These are phyloP conservation scores for Garra rufa DNA, from an alignment of 2,113 vertebrate genomes.

Conservation along the genomic window DNA sequence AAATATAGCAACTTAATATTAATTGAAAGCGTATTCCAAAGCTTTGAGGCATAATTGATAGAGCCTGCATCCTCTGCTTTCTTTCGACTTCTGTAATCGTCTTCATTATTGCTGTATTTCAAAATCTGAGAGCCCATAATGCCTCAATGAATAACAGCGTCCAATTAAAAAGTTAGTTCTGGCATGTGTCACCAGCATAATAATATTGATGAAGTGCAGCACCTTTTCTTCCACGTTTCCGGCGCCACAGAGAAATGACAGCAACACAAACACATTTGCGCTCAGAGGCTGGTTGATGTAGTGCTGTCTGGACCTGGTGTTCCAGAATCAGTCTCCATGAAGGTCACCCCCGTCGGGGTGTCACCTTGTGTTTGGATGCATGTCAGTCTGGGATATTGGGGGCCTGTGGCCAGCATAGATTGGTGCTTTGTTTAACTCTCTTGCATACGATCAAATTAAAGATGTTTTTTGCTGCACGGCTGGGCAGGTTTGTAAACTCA, in stretches of 20 bases:
- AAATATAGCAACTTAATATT: not conserved
- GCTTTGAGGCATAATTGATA: not conserved
- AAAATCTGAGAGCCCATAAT: not conserved
- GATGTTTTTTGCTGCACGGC: not conserved
- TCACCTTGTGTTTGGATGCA: constrained; percentile 36
- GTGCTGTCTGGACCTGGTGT: constrained; percentile 6
- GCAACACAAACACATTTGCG: not conserved
- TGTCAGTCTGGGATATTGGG: constrained; percentile 18
- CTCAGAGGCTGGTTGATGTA: not conserved
- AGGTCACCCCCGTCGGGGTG: constrained; percentile 27
- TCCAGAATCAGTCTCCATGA: constrained; percentile 24
- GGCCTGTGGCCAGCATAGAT: not conserved
- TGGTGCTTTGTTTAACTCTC: not conserved
- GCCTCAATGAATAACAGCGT: not conserved
- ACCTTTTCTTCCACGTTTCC: not conserved
- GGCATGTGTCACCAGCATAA: constrained; percentile 3
- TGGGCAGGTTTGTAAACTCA: not conserved
- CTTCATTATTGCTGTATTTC: not conserved
- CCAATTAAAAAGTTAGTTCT: constrained; percentile 16
- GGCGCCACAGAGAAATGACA: not conserved
- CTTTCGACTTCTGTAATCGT: not conserved
- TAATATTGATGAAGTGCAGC: constrained; percentile 13
- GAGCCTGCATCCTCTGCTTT: not conserved
- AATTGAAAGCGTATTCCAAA: not conserved
- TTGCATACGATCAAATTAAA: not conserved